Base-by-base conservation (phyloP, 2,888 invertebrate species). In the Caradrina kadenii region DNA sequence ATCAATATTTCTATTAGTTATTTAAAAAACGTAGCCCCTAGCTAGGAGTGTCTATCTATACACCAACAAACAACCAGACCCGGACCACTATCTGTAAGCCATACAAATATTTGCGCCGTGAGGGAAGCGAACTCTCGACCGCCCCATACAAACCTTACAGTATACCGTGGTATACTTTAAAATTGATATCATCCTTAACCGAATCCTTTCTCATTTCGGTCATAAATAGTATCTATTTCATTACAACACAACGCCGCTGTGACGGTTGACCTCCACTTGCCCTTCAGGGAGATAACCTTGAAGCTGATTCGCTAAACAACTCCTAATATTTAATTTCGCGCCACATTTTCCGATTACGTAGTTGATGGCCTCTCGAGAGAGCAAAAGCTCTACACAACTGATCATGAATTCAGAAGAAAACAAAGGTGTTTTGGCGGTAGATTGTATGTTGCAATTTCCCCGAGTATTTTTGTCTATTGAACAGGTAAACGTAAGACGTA, bases 261-360 rank as follows among this genome's bases (percentile, higher is more conserved):
- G 22, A 55, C 39, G 13, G 8, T 17, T 15, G 22, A 31, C 26
- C 39, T 22, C 39, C 39, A 22, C 31, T 22, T 15, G 0, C 19
- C 55, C 45, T 17, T n/a, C 13, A 21, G 64, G 60, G 60, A 63
- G n/a, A 31, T 48, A 55, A 35, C 52, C 64, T 60, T 48, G 39
- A 59, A 52, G 50, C 48, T 59, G 73, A 70, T 67, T 66, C 70
- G 58, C 59, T 68, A 63, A 76, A 56, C 63, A 61, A 55, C 53
- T 10, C 50, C 56, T 31, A 35, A 63, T 74, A 81, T 74, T 77
- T 81, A 81, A 82, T 82, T 82, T 72, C 58, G 45, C 67, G 60
- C 71, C 69, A 76, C 77, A 82, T 71, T 80, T 65, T 66, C 56
- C 63, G 59, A 81, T 82, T 72, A 81, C 77, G 54, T 62, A 80